These are phyloP conservation scores for Diplolepis rosae DNA, from an alignment of 2,888 invertebrate species.

Conservation along the genomic window DNA sequence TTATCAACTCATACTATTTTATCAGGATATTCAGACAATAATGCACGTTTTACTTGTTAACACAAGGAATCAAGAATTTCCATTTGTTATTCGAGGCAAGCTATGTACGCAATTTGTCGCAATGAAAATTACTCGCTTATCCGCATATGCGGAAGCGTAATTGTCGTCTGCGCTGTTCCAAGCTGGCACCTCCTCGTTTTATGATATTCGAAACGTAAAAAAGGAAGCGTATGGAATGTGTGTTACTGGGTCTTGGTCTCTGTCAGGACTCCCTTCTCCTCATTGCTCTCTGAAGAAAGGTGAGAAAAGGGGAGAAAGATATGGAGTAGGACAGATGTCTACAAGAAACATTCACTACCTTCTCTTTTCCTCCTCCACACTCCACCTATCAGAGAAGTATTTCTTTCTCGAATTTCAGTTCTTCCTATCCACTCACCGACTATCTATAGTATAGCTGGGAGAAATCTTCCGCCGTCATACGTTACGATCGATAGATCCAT, in stretches of 20 bases:
- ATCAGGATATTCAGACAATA: not conserved
- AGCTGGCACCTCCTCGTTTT: conserved; percentile 66
- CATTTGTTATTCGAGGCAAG: not conserved
- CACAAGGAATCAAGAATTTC: not conserved
- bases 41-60: not conserved
- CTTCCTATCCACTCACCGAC: conserved; percentile 31
- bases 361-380: conserved; percentile 40
- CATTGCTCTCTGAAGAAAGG: not conserved
- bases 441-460: conserved; percentile 13
- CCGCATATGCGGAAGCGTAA: conserved; percentile 36
- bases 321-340: conserved; percentile 37
- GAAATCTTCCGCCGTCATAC: not conserved
- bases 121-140: conserved; percentile 2
- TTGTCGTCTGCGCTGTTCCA: conserved; percentile 65
- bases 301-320: not conserved
- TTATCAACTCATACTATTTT: not conserved
- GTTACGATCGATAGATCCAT: not conserved
- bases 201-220: conserved; percentile 73
- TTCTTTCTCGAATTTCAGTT: conserved; percentile 36
- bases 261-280: conserved; percentile 47
- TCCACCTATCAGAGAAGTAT: conserved; percentile 27
- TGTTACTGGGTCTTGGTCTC: conserved; percentile 71
- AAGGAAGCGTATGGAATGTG: conserved; percentile 70
- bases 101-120: conserved; percentile 10
- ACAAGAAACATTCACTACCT: conserved; percentile 50